Conservation (phyloP, 2,797 vertebrate genomes). For the Melanogrammus aeglefinus region DNA sequence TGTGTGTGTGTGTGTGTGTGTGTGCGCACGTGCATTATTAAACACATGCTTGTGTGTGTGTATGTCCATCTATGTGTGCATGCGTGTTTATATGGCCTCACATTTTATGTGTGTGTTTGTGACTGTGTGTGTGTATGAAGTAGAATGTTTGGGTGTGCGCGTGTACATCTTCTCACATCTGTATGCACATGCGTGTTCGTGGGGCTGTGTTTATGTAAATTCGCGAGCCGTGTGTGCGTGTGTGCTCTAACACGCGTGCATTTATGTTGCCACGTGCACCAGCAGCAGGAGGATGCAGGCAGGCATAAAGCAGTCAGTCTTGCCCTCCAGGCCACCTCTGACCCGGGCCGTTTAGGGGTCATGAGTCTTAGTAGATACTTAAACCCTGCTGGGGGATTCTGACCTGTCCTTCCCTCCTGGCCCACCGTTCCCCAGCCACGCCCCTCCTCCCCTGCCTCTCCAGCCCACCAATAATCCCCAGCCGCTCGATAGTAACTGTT, state of each 20-base stretch:
- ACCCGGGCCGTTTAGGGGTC: conserved; percentile 67
- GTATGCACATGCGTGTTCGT: background rate
- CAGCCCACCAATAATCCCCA: conserved; percentile 76
- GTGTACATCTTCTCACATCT: too few species aligned
- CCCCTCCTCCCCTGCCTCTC: conserved; percentile 40
- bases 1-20: too few species aligned
- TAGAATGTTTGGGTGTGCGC: background rate
- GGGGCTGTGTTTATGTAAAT: too few species aligned
- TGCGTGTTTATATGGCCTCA: too few species aligned
- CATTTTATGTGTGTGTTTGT: background rate
- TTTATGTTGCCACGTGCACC: background rate
- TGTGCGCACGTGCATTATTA: too few species aligned
- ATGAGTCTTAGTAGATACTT: conserved; percentile 71
- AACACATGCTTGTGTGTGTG: too few species aligned
- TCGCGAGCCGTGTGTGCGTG: too few species aligned
- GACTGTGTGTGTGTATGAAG: background rate
- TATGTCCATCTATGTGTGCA: too few species aligned
- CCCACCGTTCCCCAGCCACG: conserved; percentile 35
- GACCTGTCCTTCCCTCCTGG: conserved; percentile 60
- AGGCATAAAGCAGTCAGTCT: conserved; percentile 49
- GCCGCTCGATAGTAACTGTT: conserved; percentile 83
- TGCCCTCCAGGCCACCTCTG: conserved; percentile 68
- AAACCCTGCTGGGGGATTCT: conserved; percentile 71
- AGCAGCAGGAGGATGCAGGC: conserved; percentile 8
- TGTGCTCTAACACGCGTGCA: conserved; percentile 1